Base-by-base conservation (phyloP, 2,888 invertebrate species). In the Lydus trimaculatus region DNA sequence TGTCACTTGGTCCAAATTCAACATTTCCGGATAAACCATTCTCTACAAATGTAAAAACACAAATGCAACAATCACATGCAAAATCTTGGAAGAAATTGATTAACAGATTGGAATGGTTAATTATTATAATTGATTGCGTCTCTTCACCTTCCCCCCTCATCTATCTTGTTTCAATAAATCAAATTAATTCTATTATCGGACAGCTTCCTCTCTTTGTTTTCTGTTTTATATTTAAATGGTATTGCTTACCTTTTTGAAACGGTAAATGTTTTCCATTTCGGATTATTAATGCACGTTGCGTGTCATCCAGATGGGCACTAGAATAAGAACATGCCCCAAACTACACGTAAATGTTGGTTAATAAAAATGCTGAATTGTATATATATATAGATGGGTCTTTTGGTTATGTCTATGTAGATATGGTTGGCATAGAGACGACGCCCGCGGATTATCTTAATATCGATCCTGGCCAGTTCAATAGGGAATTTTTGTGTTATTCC, bases 1-100 rank as follows among this genome's bases (percentile, higher is more conserved):
- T n/a, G 52, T 73, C 67, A 83, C 78, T 79, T 84, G 83, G 72
- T 85, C 83, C 61, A 85, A 76, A 67, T 75, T 77, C 71, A 83
- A 75, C 76, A 83, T 81, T 79, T 85, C 85, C 36, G 85, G 85
- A 74, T 84, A 85, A 71, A 85, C 85, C 85, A 85, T 85, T 80
- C 84, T 80, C 79, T 83, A 73, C 28, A 75, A 77, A 71, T 15
- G 43, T n/a, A 20, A 31, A 60, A 23, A 58, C 39, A 28, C 56
- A 43, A 60, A 64, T 43, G n/a, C 39, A 48, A 58, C 43, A 58
- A 31, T 20, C 39, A 36, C 39, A 65, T 7, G 33, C 48, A 17
- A 52, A 65, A 58, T 31, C 39, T 31, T 48, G 4, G 36, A 43
- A 63, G 66, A 70, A 70, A 72, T 67, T 69, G 64, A 58, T 7